A percentile compares a stretch with the other conserved stretches of the same genome.
Evolutionary conservation across 2,113 vertebrate species (phyloP).

Genomic region (Gymnocephalus cernua): DNA sequence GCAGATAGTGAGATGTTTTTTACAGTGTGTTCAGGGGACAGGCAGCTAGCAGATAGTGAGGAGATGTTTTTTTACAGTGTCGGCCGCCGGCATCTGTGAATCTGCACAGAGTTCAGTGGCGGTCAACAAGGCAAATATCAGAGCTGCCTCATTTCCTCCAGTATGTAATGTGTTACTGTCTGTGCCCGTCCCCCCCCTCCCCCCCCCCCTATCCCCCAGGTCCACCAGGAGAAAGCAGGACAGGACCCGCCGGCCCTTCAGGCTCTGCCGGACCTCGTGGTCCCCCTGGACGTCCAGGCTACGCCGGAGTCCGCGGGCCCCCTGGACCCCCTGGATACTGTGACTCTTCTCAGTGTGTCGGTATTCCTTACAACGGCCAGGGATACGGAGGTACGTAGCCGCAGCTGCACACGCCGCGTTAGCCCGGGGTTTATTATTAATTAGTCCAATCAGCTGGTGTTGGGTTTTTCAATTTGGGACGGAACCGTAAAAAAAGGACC

Average conservation of each 20-base stretch:
- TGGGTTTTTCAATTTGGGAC: background rate
- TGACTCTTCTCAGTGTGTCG: constrained; percentile 96
- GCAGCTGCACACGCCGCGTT: background rate
- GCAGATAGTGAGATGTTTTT: no score
- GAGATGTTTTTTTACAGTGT: no score
- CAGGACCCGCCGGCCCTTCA: constrained; percentile 89
- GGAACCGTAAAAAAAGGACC: background rate
- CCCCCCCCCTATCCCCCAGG: constrained; percentile 75
- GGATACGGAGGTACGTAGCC: constrained; percentile 92
- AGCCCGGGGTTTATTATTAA: no score
- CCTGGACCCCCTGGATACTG: constrained; percentile 95
- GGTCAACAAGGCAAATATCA: no score
- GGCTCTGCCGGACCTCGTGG: constrained; percentile 92
- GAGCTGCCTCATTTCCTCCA: no score
- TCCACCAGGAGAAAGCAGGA: constrained; percentile 92
- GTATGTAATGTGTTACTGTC: no score
- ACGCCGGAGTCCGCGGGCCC: constrained; percentile 90
- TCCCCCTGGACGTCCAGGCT: constrained; percentile 92
- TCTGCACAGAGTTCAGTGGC: no score
- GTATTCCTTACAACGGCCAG: constrained; percentile 98
- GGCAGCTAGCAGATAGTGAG: no score
- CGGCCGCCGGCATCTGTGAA: no score
- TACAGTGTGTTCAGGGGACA: no score
- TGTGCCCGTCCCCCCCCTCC: no score
- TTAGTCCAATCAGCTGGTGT: background rate